Base-by-base conservation (phyloP, 2,113 vertebrate genomes). In the Pteropus alecto region DNA sequence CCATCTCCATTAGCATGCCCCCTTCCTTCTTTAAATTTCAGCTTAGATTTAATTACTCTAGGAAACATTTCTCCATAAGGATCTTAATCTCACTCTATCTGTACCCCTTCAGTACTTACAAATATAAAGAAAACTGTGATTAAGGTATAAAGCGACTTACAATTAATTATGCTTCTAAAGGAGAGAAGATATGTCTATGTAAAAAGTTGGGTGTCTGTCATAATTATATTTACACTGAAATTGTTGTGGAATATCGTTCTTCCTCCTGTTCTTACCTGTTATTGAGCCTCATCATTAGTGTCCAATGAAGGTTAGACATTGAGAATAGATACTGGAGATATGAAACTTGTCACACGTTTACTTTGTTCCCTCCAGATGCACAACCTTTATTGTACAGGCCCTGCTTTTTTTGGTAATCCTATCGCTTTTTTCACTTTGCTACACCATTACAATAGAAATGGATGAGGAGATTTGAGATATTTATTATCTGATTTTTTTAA, bases 81-180 rank as follows among this genome's bases (percentile, higher is more conserved):
- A 54, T 73, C 8, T 24, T 79, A 74, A 63, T 70, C 28, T 93
- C 7, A 83, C 30, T 56, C 16, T 63, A 6, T 46, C 15, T 41
- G 19, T 90, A n/a, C 8, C 35, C 2, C 73, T 43, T 71, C 58
- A 74, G 6, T 70, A 22, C 28, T 86, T 84, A 61, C 92, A 94
- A 78, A 38, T 73, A 35, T 73, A 79, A 70, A 92, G 14, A 79
- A 90, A 78, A 3, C 11, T 87, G 18, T 1, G 41, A 15, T 41
- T 35, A 67, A 93, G 51, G 3, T 82, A 63, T 58, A 88, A 51
- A 63, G 38, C 65, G 6, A 46, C 43, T 85, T 71, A 82, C 2
- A 41, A n/a, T 83, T 73, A 60, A n/a, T 87, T 73, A 60, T 38
- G 19, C 30, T 95, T 86, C 76, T 65, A 41, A 83, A 63, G 14